A percentile compares a stretch with the other conserved stretches of the same genome.
Conservation (phyloP, 2,888 invertebrate genomes). For the Pyrrhosoma nymphula region DNA sequence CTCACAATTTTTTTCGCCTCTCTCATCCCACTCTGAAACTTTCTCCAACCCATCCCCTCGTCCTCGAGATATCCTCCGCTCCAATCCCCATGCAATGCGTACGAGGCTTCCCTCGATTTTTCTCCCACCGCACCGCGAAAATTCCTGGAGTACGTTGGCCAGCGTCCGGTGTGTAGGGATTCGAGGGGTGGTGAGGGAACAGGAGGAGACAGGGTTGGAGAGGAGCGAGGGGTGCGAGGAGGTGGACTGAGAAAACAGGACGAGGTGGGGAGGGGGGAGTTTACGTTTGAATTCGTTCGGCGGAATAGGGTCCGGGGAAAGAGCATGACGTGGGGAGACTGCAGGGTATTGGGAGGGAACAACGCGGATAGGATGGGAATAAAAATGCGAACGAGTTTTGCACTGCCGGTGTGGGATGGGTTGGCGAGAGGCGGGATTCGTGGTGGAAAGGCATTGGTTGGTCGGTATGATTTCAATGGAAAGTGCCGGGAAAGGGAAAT, state of each 20-base stretch:
- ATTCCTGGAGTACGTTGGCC: neutral
- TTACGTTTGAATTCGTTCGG: neutral
- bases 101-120: conserved; percentile 23
- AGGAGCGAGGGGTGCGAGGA: conserved; percentile 1
- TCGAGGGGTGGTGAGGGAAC: neutral
- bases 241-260: neutral
- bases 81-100: neutral
- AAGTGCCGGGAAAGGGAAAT: conserved; percentile 57
- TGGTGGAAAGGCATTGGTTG: conserved; percentile 45
- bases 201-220: neutral
- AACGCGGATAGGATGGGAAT: neutral
- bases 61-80: neutral
- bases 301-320: neutral
- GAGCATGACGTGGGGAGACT: neutral
- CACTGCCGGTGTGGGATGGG: neutral
- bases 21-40: neutral
- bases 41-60: neutral
- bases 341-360: neutral
- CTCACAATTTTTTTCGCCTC: neutral
- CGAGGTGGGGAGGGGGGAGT: neutral
- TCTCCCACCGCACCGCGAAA: neutral
- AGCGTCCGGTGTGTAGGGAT: neutral
- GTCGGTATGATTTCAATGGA: conserved; percentile 62
- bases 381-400: conserved; percentile 20
- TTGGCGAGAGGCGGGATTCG: neutral